Conservation (phyloP, 2,797 vertebrate species). For the Tympanoctomys barrerae region DNA sequence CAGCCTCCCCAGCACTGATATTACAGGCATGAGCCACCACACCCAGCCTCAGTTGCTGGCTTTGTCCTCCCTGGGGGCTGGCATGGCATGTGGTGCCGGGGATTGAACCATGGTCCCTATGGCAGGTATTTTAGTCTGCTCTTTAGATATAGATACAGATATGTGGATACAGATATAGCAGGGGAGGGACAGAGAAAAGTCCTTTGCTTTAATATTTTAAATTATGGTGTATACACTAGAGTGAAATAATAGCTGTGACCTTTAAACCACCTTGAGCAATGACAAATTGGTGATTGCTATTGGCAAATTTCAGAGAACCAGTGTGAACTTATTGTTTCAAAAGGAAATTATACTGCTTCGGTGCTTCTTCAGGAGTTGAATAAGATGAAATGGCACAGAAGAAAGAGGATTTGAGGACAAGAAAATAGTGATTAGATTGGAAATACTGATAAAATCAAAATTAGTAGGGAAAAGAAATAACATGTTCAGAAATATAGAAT, state of each 20-base stretch:
- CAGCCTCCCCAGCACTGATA: too few relatives aligned
- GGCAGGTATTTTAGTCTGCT: too few relatives aligned
- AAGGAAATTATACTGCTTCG: background rate
- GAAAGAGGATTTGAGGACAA: background rate
- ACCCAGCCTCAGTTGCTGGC: too few relatives aligned
- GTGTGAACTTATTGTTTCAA: background rate
- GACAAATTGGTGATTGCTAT: background rate
- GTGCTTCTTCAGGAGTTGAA: too few relatives aligned
- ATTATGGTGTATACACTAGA: accelerated
- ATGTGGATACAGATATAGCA: too few relatives aligned
- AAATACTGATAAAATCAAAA: background rate
- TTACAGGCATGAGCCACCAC: too few relatives aligned
- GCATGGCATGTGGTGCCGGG: too few relatives aligned
- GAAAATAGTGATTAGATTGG: background rate
- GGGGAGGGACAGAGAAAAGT: background rate
- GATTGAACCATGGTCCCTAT: too few relatives aligned
- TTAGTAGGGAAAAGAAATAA: background rate
- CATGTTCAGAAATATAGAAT: background rate
- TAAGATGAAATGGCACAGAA: background rate
- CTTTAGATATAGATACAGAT: too few relatives aligned
- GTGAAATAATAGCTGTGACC: background rate
- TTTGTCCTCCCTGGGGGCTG: too few relatives aligned
- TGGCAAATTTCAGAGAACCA: background rate
- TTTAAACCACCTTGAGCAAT: background rate
- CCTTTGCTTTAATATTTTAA: background rate